phyloP scores from a whole-genome alignment of 2,888 invertebrate species.

The Eremobia ochroleuca region DNA sequence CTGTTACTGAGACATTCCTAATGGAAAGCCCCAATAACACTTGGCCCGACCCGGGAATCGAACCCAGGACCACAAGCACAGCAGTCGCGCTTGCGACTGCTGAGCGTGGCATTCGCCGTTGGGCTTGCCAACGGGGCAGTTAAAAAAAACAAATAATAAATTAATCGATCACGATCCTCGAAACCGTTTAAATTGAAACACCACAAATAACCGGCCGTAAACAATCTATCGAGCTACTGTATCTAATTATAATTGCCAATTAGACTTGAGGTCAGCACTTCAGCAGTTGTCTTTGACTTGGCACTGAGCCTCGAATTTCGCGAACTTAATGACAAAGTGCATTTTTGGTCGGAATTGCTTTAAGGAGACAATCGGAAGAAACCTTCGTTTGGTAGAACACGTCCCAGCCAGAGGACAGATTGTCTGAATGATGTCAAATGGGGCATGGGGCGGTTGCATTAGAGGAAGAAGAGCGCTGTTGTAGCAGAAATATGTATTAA shows the following conservation, averaged over 20 bases:
- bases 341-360: background rate
- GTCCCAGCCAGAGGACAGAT: too few relatives aligned
- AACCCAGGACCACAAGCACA: too few relatives aligned
- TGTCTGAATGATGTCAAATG: background rate
- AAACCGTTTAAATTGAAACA: slow-evolving; percentile 15
- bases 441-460: background rate
- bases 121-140: too few relatives aligned
- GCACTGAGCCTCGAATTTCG: slow-evolving; percentile 25
- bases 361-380: slow-evolving; percentile 4
- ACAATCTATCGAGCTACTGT: slow-evolving; percentile 24
- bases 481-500: background rate
- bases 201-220: slow-evolving; percentile 28
- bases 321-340: slow-evolving; percentile 14
- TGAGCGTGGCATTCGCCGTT: too few relatives aligned
- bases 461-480: background rate
- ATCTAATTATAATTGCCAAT: slow-evolving; percentile 48
- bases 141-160: background rate
- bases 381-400: background rate
- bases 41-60: too few relatives aligned
- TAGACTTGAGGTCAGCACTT: slow-evolving; percentile 32
- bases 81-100: too few relatives aligned
- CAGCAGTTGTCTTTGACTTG: slow-evolving; percentile 21
- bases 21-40: too few relatives aligned
- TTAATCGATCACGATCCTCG: slow-evolving; percentile 8
- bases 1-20: too few relatives aligned